phyloP scores from a whole-genome alignment of 1,140 invertebrate genomes.

The Panonychus citri region DNA sequence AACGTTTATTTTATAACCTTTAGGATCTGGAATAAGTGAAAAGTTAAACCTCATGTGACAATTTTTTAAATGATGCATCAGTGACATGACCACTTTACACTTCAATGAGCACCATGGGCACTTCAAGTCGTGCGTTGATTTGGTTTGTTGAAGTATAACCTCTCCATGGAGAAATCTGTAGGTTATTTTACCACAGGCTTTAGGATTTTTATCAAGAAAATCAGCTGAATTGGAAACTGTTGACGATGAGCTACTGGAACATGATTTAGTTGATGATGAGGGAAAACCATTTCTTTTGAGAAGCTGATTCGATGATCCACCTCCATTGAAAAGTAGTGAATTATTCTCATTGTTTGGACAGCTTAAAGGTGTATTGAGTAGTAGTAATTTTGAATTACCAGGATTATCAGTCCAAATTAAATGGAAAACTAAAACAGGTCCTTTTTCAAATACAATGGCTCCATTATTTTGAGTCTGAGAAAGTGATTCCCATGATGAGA shows the following conservation, averaged over 20 bases:
- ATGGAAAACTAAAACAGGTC: constrained; percentile 56
- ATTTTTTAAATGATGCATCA: constrained; percentile 75
- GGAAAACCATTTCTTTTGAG: not conserved
- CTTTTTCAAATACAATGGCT: constrained; percentile 30
- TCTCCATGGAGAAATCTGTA: constrained; percentile 92
- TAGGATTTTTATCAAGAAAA: not conserved
- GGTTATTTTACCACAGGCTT: constrained; percentile 28
- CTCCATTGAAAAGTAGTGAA: not conserved
- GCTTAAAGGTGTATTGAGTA: not conserved
- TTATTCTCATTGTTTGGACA: constrained; percentile 2
- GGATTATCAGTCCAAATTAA: constrained; percentile 43
- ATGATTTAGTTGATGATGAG: not conserved
- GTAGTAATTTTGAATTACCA: not conserved
- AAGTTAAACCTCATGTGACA: constrained; percentile 83
- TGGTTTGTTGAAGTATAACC: constrained; percentile 77
- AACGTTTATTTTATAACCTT: constrained; percentile 72
- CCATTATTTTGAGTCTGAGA: constrained; percentile 9
- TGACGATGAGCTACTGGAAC: constrained; percentile 26
- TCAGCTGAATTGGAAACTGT: not conserved
- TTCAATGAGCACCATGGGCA: constrained; percentile 88
- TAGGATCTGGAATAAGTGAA: constrained; percentile 56
- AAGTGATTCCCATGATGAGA: not conserved
- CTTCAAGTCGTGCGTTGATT: constrained; percentile 65
- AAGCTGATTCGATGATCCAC: not conserved
- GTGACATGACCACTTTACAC: constrained; percentile 57